Base-by-base conservation (phyloP, 2,888 invertebrate genomes). In the Cordilura impudica region DNA sequence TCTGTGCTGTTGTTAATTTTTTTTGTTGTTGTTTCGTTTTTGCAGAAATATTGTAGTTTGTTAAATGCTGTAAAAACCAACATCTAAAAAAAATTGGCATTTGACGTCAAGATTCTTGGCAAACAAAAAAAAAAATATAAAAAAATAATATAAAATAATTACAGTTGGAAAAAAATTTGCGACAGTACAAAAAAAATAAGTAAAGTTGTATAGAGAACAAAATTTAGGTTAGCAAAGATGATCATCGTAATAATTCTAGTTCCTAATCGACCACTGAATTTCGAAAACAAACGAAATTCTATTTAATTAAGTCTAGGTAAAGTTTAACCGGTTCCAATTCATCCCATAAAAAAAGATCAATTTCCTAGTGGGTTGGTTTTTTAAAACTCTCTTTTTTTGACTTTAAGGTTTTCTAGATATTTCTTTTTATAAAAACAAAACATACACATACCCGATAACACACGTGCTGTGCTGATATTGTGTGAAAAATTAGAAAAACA, bases 81-180 rank as follows among this genome's bases (percentile, higher is more conserved):
- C 56, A 58, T 14, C 35, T 19, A 56, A 21, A 72, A 65, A 56
- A 60, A 56, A 79, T 79, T 79, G 63, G 79, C 66, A 75, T 79
- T 79, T 75, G 79, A 79, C 79, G 79, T 79, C 75, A 72, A 79
- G 79, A 79, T 67, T 75, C 79, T 79, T 75, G 67, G 79, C 79
- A 72, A 75, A 69, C 49, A 75, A 45, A 23, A 61, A 54, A 66
- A 47, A 61, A 54, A 69, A 43, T 29, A 61, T 49, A 7, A 29
- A 63, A 66, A 66, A 54, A 16, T 18, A 10, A n/a, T 43, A 60
- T 58, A 54, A 73, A 60, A 47, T 31, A 69, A 75, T 56, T 61
- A 49, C 39, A 63, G 61, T 31, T 71, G 61, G 23, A 54, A 71
- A 71, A 29, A 61, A 66, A n/a, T 26, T 51, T 49, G 26, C 60